These are phyloP conservation scores for Adelosebastes latens DNA, from an alignment of 2,797 vertebrate species.

Conservation along the genomic window DNA sequence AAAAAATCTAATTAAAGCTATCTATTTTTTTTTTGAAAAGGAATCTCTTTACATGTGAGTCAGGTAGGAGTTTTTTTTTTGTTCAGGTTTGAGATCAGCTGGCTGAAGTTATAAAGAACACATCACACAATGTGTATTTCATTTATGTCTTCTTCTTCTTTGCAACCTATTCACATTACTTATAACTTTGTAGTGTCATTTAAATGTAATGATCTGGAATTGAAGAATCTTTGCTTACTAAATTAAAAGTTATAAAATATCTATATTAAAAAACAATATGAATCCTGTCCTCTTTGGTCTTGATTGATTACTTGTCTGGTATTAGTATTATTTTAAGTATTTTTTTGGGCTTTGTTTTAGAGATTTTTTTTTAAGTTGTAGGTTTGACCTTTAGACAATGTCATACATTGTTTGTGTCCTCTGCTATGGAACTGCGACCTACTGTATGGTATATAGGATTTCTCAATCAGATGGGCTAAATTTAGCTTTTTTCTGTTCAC, in stretches of 20 bases:
- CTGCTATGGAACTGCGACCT: background rate
- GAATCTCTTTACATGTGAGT: background rate
- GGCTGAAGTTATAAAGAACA: slow-evolving; percentile 37
- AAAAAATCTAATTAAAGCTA: background rate
- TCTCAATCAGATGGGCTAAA: background rate
- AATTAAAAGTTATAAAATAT: background rate
- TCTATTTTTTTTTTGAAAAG: background rate
- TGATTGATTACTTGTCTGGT: background rate
- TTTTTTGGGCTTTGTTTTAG: background rate
- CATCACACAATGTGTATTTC: slow-evolving; percentile 3
- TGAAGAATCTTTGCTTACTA: background rate
- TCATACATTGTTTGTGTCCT: slow-evolving; percentile 13
- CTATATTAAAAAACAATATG: background rate
- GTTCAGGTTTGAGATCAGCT: background rate
- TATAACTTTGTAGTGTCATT: background rate
- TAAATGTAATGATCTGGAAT: background rate
- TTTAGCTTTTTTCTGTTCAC: background rate
- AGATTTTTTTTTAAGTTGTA: background rate
- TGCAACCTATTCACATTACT: background rate
- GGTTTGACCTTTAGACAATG: slow-evolving; percentile 59
- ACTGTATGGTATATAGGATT: background rate
- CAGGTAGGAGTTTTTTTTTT: background rate
- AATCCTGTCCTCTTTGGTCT: background rate
- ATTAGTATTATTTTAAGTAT: background rate
- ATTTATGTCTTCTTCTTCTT: slow-evolving; percentile 10